These are phyloP conservation scores for Macroramphosus scolopax DNA, from an alignment of 2,797 vertebrate species.

Conservation along the genomic window DNA sequence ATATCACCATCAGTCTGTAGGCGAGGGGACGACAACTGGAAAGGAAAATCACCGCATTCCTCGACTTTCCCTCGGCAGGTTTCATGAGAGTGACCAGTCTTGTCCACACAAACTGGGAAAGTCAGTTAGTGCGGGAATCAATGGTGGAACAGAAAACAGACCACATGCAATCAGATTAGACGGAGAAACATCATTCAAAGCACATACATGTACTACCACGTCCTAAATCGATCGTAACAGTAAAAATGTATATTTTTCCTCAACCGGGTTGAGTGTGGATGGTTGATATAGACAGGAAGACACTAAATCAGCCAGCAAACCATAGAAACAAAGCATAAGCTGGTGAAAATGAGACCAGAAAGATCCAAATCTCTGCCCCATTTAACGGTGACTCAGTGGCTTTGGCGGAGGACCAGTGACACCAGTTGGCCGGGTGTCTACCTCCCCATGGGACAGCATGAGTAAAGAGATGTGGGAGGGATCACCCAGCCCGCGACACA, in stretches of 20 bases:
- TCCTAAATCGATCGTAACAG: no score
- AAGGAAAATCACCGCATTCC: constrained; percentile 6
- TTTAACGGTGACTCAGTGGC: constrained; percentile 52
- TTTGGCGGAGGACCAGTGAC: constrained; percentile 51
- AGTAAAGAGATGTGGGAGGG: constrained; percentile 67
- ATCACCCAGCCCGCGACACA: constrained; percentile 54
- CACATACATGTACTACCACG: no score
- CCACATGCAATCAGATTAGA: no score
- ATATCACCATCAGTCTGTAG: no score
- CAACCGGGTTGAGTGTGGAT: background rate
- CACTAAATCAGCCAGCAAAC: constrained; percentile 14
- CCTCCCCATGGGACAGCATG: constrained; percentile 65
- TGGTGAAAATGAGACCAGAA: constrained; percentile 17
- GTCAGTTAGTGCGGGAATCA: no score
- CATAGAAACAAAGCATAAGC: constrained; percentile 24
- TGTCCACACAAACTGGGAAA: no score
- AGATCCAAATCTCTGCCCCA: constrained; percentile 18
- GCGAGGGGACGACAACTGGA: no score
- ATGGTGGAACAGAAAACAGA: no score
- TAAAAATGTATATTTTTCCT: no score
- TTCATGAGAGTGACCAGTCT: no score
- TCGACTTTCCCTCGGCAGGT: constrained; percentile 3
- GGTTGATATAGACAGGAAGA: constrained; percentile 4
- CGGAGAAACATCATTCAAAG: no score
- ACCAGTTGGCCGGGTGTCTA: constrained; percentile 67